phyloP scores from a whole-genome alignment of 2,888 invertebrate species.

The Drosophila nigritarsus region DNA sequence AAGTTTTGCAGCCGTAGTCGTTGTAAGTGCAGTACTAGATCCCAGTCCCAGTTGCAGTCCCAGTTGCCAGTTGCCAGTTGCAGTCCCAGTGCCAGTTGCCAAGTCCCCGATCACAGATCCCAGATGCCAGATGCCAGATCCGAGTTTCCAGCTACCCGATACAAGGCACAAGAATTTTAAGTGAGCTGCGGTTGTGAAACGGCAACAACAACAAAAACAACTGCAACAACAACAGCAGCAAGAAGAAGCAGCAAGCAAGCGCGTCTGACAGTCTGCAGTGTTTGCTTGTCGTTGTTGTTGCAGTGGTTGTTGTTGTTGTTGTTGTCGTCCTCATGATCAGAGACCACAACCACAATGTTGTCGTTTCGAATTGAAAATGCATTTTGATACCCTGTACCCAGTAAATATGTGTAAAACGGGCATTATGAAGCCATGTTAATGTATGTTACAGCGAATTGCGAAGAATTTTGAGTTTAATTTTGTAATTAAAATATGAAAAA shows the following conservation, averaged over 20 bases:
- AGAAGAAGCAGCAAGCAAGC: slow-evolving; percentile 29
- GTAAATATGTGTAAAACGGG: neutral
- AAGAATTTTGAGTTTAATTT: neutral
- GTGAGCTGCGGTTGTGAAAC: slow-evolving; percentile 62
- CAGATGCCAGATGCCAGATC: slow-evolving; percentile 11
- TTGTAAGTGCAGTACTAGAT: slow-evolving; percentile 44
- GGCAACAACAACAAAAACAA: neutral
- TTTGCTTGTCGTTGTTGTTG: slow-evolving; percentile 41
- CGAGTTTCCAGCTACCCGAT: slow-evolving; percentile 39
- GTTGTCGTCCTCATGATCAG: slow-evolving; percentile 37
- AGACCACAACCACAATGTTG: slow-evolving; percentile 52
- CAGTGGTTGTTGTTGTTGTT: slow-evolving; percentile 18
- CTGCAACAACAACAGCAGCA: neutral
- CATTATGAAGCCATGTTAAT: accelerated
- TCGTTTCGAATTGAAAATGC: slow-evolving; percentile 77
- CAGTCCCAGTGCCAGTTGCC: slow-evolving; percentile 3
- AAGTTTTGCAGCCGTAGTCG: slow-evolving; percentile 54
- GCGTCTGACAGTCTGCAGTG: slow-evolving; percentile 73
- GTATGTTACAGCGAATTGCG: neutral
- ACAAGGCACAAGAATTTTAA: slow-evolving; percentile 80
- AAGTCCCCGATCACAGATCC: slow-evolving; percentile 17
- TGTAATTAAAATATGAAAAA: neutral
- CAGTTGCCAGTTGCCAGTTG: neutral
- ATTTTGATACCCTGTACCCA: slow-evolving; percentile 56
- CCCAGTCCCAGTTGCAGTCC: neutral